These are phyloP conservation scores for Paraescarpia echinospica DNA, from an alignment of 1,140 invertebrate species.

Conservation along the genomic window DNA sequence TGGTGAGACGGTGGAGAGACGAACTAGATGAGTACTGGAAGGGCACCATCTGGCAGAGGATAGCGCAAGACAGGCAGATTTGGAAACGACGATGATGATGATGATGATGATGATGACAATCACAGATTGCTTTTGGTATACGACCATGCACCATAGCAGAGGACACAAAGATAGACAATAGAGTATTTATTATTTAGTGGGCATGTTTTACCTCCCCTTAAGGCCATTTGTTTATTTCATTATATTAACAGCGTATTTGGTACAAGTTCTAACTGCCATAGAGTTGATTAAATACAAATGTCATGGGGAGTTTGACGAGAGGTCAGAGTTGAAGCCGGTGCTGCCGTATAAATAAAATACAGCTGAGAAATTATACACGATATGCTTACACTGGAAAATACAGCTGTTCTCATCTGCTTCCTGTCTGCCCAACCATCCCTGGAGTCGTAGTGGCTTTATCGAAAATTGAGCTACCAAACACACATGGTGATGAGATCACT, in stretches of 20 bases:
- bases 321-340: not conserved
- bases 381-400: not conserved
- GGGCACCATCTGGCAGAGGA: too few species aligned
- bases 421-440: not conserved
- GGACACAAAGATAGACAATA: too few species aligned
- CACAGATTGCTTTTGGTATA: too few species aligned
- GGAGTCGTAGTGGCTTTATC: not conserved
- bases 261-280: not conserved
- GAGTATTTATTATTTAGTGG: too few species aligned
- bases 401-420: not conserved
- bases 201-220: not conserved
- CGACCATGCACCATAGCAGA: too few species aligned
- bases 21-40: too few species aligned
- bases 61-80: too few species aligned
- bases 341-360: not conserved
- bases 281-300: not conserved
- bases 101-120: too few species aligned
- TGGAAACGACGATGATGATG: too few species aligned
- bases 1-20: too few species aligned
- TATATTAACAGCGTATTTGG: not conserved
- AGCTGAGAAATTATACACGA: not conserved
- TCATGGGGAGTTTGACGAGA: not conserved
- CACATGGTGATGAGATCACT: not conserved
- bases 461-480: not conserved
- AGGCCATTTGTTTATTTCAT: not conserved